Base-by-base conservation (phyloP, 2,888 invertebrate genomes). In the Bembecia ichneumoniformis region DNA sequence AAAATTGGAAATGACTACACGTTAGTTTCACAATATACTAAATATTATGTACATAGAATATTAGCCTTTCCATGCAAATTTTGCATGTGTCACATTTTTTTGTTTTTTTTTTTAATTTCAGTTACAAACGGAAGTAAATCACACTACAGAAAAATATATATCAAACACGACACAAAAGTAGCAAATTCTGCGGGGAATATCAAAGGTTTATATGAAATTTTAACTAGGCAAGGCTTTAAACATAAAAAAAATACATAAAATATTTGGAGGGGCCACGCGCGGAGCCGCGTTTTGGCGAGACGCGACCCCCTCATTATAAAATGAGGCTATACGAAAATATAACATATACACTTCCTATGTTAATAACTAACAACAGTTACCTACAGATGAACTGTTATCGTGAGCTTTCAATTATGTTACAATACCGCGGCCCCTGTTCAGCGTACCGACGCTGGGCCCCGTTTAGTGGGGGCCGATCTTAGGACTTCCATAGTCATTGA, bases 361-460 rank as follows among this genome's bases (percentile, higher is more conserved):
- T 83, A 82, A 82, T 81, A 81, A 83, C 84, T 84, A 73, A 72
- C 77, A 83, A 83, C 83, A 82, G 79, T 83, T 82, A 82, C 71
- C 70, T 71, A 80, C 16, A 44, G 7, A 44, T 44, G 17, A 44
- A 44, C 15, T 44, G 15, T 3, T 44, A 44, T 44, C 78, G 77
- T 71, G 71, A 70, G 66, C 63, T 74, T 77, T 76, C 74, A 77
- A 77, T 77, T 80, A 81, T 78, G 71, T 75, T 79, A 80, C 77
- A 81, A 71, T 64, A 49, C 47, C 56, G 57, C 60, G 53, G 58
- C 51, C 62, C 57, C 63, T 60, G 59, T 62, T 56, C 53, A 59
- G 52, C 44, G 54, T 51, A 51, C 48, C 20, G 43, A 35, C 43
- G 43, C 34, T 43, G 43, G 28, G 44, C 44, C 16, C 44, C 11